A percentile compares a stretch with the other conserved stretches of the same genome.
phyloP scores from a whole-genome alignment of 2,797 vertebrate species.

The Sebastes hopkinsi region DNA sequence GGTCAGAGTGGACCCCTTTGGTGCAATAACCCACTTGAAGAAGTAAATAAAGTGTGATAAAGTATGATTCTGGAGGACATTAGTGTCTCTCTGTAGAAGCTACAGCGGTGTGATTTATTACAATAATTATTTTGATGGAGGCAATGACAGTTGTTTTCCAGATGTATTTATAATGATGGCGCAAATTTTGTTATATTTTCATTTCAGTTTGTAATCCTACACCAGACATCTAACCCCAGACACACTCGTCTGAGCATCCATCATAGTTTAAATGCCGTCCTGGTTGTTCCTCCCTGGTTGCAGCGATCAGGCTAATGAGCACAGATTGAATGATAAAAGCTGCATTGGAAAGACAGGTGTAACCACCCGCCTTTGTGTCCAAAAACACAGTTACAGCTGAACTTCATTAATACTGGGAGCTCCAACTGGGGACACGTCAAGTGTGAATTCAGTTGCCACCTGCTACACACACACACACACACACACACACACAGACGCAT shows the following conservation, averaged over 20 bases:
- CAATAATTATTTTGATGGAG: slow-evolving; percentile 33
- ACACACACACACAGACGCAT: neutral
- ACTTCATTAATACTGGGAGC: slow-evolving; percentile 31
- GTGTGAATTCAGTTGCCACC: slow-evolving; percentile 6
- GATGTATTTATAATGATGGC: slow-evolving; percentile 13
- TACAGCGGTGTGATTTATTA: slow-evolving; percentile 28
- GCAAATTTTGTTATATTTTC: slow-evolving; percentile 1
- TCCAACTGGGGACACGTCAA: slow-evolving; percentile 20
- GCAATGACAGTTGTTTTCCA: slow-evolving; percentile 21
- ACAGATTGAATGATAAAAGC: slow-evolving; percentile 39
- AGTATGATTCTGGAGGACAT: slow-evolving; percentile 37
- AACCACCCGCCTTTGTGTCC: neutral
- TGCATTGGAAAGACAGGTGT: slow-evolving; percentile 7
- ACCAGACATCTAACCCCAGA: neutral
- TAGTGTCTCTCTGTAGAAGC: slow-evolving; percentile 19
- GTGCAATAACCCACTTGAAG: slow-evolving; percentile 57
- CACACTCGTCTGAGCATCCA: slow-evolving; percentile 20
- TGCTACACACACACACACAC: neutral
- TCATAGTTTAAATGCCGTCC: slow-evolving; percentile 33
- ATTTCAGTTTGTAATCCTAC: slow-evolving; percentile 12
- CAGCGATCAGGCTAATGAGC: slow-evolving; percentile 52
- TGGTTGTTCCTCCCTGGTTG: slow-evolving; percentile 1
- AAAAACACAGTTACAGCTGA: slow-evolving; percentile 16
- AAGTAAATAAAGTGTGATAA: slow-evolving; percentile 53
- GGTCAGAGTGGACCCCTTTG: slow-evolving; percentile 64